phyloP scores from a whole-genome alignment of 2,888 invertebrate species.

The Hirtodrosophila alboralis region DNA sequence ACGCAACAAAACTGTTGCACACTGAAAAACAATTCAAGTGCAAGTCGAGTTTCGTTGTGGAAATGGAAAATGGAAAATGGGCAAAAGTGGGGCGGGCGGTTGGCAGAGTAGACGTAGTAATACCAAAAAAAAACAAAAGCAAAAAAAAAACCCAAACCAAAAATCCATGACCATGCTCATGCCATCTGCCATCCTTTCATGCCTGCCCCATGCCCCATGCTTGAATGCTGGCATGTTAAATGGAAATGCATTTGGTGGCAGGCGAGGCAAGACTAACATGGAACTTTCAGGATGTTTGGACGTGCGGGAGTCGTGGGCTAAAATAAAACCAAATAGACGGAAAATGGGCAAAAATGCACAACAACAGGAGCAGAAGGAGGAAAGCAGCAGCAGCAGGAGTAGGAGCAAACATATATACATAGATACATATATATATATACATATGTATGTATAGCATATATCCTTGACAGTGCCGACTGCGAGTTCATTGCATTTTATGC shows the following conservation, averaged over 20 bases:
- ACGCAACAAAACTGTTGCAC: conserved; percentile 60
- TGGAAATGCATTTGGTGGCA: conserved; percentile 68
- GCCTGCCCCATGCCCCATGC: conserved; percentile 16
- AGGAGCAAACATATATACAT: conserved; percentile 9
- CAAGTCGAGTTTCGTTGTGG: conserved; percentile 27
- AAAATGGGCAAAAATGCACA: conserved; percentile 75
- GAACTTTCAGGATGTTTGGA: conserved; percentile 44
- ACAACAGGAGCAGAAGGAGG: conserved; percentile 10
- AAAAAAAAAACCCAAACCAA: conserved; percentile 7
- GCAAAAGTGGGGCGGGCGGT: no score
- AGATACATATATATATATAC: conserved; percentile 17
- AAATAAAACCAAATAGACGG: conserved; percentile 75
- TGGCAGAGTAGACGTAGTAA: no score
- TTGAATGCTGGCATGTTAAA: conserved; percentile 63
- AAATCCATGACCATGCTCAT: conserved; percentile 16
- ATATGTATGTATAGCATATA: no score
- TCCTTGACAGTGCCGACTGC: conserved; percentile 48
- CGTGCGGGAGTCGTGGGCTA: conserved; percentile 48
- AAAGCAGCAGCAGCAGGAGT: not conserved
- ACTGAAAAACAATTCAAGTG: conserved; percentile 62
- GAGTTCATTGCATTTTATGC: conserved; percentile 79
- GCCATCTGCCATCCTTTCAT: conserved; percentile 21
- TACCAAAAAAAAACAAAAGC: not conserved
- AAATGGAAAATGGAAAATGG: conserved; percentile 25
- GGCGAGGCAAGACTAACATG: conserved; percentile 38